Percentiles rank a stretch among this genome's conserved stretches.
Evolutionary conservation across 2,797 vertebrate genomes (phyloP).

Genomic region (Microhierax caerulescens): DNA sequence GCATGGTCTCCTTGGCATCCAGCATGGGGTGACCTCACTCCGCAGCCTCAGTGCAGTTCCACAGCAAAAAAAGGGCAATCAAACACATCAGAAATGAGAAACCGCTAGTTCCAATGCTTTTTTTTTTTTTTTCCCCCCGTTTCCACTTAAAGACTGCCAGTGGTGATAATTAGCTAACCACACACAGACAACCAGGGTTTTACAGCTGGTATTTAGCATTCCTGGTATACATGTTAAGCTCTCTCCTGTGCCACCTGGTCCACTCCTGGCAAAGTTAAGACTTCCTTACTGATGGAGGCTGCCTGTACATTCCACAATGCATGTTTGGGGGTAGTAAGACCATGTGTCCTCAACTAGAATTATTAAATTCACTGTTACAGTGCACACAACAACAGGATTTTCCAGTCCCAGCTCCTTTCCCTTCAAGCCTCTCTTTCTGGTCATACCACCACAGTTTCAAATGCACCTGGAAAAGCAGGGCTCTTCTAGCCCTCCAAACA

Average conservation of each 20-base stretch:
- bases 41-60: background rate
- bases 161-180: background rate
- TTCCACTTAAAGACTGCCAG: background rate
- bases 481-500: background rate
- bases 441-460: background rate
- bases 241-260: background rate
- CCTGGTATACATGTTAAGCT: background rate
- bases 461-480: background rate
- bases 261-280: background rate
- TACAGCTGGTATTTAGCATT: background rate
- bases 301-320: rapidly evolving
- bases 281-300: background rate
- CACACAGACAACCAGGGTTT: background rate
- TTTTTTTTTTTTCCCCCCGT: background rate
- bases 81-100: background rate
- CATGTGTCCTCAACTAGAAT: background rate
- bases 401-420: background rate
- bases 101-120: background rate
- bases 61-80: background rate
- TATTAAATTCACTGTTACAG: background rate
- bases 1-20: background rate
- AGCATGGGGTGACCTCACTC: background rate
- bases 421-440: background rate
- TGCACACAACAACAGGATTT: background rate
- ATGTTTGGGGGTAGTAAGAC: rapidly evolving